Percentiles rank a stretch among this genome's conserved stretches.
These are phyloP conservation scores for Celastrina argiolus DNA, from an alignment of 2,888 invertebrate genomes.

Conservation along the genomic window DNA sequence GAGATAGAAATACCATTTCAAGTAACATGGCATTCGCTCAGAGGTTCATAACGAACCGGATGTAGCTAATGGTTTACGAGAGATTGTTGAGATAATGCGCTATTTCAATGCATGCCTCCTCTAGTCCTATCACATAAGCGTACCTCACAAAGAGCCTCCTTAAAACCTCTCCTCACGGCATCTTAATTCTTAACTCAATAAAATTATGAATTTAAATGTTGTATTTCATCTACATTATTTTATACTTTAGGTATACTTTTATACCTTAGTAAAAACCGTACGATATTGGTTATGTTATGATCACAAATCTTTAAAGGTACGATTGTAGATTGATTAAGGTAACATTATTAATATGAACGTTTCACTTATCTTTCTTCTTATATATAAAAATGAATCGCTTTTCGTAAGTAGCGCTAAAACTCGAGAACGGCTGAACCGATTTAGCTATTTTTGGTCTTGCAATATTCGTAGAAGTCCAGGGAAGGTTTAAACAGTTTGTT, in stretches of 20 bases:
- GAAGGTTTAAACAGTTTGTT: too few relatives aligned
- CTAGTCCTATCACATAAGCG: constrained; percentile 18
- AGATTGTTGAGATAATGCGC: constrained; percentile 31
- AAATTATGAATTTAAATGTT: neutral
- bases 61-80: constrained; percentile 28
- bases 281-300: too few relatives aligned
- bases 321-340: too few relatives aligned
- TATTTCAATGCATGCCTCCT: constrained; percentile 32
- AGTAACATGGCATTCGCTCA: constrained; percentile 14
- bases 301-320: too few relatives aligned
- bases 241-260: neutral
- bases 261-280: neutral
- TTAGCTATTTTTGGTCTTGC: too few relatives aligned
- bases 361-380: too few relatives aligned
- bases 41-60: constrained; percentile 27
- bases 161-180: constrained; percentile 1
- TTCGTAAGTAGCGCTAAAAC: too few relatives aligned
- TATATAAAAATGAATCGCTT: too few relatives aligned
- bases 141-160: constrained; percentile 16
- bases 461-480: too few relatives aligned
- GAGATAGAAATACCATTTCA: neutral
- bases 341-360: too few relatives aligned
- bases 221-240: neutral
- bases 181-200: neutral
- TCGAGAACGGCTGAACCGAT: too few relatives aligned